Evolutionary conservation across 2,888 invertebrate genomes (phyloP).

Genomic region (Norana najaformis): DNA sequence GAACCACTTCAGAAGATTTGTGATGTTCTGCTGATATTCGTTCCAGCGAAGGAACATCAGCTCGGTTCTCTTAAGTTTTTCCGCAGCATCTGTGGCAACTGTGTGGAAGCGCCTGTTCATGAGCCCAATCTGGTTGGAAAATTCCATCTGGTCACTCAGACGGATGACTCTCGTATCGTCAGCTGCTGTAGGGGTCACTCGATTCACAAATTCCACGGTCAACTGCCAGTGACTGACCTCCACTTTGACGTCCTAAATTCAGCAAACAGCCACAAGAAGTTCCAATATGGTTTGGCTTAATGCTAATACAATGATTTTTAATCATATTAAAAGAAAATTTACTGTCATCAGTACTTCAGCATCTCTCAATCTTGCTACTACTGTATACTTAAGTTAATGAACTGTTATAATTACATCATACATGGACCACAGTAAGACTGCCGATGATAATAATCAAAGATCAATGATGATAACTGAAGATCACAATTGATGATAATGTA

Average conservation of each 20-base stretch:
- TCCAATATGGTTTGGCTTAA: neutral
- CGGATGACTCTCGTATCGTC: neutral
- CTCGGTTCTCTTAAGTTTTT: conserved; percentile 49
- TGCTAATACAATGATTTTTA: neutral
- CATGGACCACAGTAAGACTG: too few relatives aligned
- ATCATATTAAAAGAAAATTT: neutral
- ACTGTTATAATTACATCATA: too few relatives aligned
- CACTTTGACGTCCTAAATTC: conserved; percentile 54
- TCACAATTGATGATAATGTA: too few relatives aligned
- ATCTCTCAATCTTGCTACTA: neutral
- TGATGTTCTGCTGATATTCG: conserved; percentile 53
- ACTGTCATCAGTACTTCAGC: neutral
- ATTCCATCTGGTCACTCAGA: conserved; percentile 48
- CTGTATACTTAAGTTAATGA: too few relatives aligned
- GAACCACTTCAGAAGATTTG: conserved; percentile 53
- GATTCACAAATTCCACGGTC: conserved; percentile 60
- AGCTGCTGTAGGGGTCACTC: conserved; percentile 41
- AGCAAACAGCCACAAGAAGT: neutral
- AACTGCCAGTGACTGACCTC: conserved; percentile 57
- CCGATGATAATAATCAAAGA: too few relatives aligned
- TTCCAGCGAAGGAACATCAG: conserved; percentile 49
- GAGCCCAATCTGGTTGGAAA: conserved; percentile 54
- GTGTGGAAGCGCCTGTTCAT: conserved; percentile 54
- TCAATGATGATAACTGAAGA: too few relatives aligned
- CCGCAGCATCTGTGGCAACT: conserved; percentile 50